Evolutionary conservation across 2,888 invertebrate genomes (phyloP).

Genomic region (Diplolepis rosae): DNA sequence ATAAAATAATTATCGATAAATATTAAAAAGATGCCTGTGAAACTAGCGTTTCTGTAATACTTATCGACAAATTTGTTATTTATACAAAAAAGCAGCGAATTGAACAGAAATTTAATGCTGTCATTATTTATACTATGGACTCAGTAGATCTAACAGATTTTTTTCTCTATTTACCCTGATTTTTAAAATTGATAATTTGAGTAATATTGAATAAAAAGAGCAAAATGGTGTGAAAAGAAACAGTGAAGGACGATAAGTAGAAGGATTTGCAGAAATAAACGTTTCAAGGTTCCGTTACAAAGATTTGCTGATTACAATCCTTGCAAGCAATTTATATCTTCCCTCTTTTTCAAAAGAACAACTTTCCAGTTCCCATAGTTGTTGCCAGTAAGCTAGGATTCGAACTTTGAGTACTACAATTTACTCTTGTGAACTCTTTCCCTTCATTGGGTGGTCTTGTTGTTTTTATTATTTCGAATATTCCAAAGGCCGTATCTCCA

Average conservation of each 20-base stretch:
- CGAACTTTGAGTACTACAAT: slow-evolving; percentile 6
- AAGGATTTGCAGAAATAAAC: slow-evolving; percentile 7
- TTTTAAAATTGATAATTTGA: not conserved
- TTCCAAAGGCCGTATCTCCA: slow-evolving; percentile 36
- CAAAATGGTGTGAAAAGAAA: not conserved
- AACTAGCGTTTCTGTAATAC: too few relatives aligned
- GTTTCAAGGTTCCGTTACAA: not conserved
- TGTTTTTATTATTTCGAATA: slow-evolving; percentile 45
- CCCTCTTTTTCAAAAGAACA: slow-evolving; percentile 3
- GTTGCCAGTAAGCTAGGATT: not conserved
- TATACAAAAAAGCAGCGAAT: too few relatives aligned
- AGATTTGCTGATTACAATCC: not conserved
- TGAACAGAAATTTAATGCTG: too few relatives aligned
- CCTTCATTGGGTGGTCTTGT: slow-evolving; percentile 40
- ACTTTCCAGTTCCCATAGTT: slow-evolving; percentile 9
- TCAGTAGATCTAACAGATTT: not conserved
- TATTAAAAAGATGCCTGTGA: too few relatives aligned
- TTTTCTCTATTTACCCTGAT: not conserved
- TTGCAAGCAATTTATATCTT: slow-evolving; percentile 9
- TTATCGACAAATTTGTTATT: too few relatives aligned
- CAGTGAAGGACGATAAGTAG: slow-evolving; percentile 2
- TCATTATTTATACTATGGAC: too few relatives aligned
- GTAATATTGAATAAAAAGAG: not conserved
- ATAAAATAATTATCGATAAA: too few relatives aligned
- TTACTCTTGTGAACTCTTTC: not conserved